Conservation (phyloP, 1,140 invertebrate genomes). For the Scylla paramamosain region DNA sequence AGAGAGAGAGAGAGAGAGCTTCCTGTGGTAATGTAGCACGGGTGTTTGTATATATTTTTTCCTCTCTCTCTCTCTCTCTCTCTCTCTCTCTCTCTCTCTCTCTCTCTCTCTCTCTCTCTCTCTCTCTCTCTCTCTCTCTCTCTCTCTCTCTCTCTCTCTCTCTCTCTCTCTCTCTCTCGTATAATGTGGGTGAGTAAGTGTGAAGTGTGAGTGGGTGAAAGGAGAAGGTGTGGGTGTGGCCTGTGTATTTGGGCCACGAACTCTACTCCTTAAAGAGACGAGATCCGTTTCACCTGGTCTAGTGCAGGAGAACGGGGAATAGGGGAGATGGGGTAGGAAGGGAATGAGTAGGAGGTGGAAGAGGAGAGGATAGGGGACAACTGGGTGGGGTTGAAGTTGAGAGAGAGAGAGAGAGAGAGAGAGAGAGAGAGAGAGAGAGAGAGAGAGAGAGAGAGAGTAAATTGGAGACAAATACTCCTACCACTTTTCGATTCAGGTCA, state of each 20-base stretch:
- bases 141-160: too few species aligned
- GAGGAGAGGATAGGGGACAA: neutral
- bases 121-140: too few species aligned
- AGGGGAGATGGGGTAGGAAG: neutral
- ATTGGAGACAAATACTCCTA: conserved; percentile 22
- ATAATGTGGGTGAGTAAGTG: neutral
- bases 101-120: too few species aligned
- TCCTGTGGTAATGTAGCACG: too few species aligned
- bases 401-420: conserved; percentile 12
- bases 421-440: neutral
- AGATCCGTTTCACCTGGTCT: too few species aligned
- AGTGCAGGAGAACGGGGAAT: neutral
- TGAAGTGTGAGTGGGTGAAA: neutral
- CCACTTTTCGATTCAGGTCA: conserved; percentile 4
- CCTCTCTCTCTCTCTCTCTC: too few species aligned
- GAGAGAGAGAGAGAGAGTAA: neutral
- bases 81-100: too few species aligned
- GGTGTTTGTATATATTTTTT: too few species aligned
- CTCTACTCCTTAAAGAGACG: too few species aligned
- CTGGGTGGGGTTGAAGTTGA: neutral
- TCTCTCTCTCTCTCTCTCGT: too few species aligned
- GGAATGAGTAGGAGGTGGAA: neutral
- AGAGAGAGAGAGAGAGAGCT: too few species aligned
- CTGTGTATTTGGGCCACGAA: too few species aligned
- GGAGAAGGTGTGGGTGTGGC: neutral